phyloP scores from a whole-genome alignment of 2,797 vertebrate species.

The Potorous gilbertii region DNA sequence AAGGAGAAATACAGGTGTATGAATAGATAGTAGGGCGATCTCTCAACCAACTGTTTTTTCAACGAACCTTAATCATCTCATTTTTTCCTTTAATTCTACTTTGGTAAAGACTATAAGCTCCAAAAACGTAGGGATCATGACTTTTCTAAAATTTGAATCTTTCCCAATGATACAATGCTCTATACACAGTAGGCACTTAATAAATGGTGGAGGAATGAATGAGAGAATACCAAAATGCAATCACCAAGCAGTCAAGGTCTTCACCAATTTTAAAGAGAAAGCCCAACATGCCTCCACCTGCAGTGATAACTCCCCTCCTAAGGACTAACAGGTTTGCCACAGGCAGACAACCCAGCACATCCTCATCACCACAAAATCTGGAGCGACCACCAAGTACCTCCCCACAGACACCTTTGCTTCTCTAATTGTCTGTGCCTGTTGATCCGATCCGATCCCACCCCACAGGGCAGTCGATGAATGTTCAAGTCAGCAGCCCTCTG shows the following conservation, averaged over 20 bases:
- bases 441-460: background rate
- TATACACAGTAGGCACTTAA: background rate
- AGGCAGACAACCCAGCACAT: fast-evolving
- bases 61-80: background rate
- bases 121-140: background rate
- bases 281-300: background rate
- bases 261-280: background rate
- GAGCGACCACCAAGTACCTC: background rate
- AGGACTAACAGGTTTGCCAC: background rate
- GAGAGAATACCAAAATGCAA: background rate
- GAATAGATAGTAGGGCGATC: background rate
- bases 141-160: background rate
- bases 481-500: background rate
- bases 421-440: background rate
- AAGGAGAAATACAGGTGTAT: background rate
- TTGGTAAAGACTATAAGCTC: background rate
- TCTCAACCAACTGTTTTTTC: background rate
- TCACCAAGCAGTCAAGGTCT: background rate
- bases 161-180: background rate
- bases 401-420: background rate
- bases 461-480: background rate
- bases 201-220: background rate
- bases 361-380: background rate
- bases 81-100: background rate
- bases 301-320: background rate